Conservation (phyloP, 2,797 vertebrate genomes). For the Poeciliopsis gracilis region DNA sequence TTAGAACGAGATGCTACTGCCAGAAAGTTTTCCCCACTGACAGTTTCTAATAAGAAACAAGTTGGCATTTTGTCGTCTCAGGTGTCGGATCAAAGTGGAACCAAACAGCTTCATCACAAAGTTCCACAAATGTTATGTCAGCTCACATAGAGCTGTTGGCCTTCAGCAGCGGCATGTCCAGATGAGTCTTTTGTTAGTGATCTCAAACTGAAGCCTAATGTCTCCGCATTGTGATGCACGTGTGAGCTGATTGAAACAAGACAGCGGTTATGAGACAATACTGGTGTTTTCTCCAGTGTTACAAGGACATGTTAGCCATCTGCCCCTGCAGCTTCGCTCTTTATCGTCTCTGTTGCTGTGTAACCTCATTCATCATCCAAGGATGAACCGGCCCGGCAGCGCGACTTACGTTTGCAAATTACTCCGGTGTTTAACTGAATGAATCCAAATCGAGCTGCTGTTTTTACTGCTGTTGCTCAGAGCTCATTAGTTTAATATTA, state of each 20-base stretch:
- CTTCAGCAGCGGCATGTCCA: neutral
- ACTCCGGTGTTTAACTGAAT: neutral
- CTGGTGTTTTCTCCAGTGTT: neutral
- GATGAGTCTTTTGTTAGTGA: neutral
- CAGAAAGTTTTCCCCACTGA: constrained; percentile 8
- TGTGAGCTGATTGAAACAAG: neutral
- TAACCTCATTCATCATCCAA: constrained; percentile 3
- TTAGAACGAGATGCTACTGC: neutral
- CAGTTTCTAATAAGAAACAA: constrained; percentile 8
- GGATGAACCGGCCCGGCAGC: constrained; percentile 1
- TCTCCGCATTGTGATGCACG: neutral
- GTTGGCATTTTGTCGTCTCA: neutral
- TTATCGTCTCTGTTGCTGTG: neutral
- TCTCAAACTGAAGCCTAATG: too few relatives aligned
- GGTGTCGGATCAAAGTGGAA: neutral
- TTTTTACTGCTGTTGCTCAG: neutral
- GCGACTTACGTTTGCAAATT: neutral
- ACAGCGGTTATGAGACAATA: neutral
- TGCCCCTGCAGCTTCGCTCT: constrained; percentile 9
- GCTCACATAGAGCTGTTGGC: neutral
- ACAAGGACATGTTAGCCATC: constrained; percentile 10
- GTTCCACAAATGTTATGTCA: neutral
- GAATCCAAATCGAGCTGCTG: neutral
- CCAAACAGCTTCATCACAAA: neutral
- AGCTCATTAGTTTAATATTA: neutral